phyloP scores from a whole-genome alignment of 2,797 vertebrate genomes.

The Mallotus villosus region DNA sequence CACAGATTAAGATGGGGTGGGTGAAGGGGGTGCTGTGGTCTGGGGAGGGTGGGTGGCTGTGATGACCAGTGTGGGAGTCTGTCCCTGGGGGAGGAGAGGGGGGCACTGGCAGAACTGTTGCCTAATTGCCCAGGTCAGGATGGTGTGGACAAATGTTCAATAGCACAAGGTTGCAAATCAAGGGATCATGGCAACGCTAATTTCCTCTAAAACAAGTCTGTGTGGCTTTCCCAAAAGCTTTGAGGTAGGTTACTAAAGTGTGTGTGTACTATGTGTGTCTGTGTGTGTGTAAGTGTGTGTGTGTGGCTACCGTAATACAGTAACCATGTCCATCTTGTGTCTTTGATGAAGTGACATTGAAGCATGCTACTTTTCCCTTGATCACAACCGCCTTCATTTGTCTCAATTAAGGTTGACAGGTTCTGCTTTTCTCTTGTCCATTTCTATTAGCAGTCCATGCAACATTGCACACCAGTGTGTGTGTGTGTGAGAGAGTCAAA shows the following conservation, averaged over 20 bases:
- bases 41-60: conserved; percentile 31
- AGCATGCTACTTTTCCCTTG: conserved; percentile 61
- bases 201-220: not conserved
- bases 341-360: conserved; percentile 63
- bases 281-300: not conserved
- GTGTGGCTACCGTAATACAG: not conserved
- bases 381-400: conserved; percentile 70
- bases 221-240: not conserved
- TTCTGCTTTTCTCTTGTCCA: conserved; percentile 70
- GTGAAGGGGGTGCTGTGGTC: not conserved
- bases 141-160: not conserved
- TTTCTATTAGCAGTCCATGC: conserved; percentile 57
- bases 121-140: not conserved
- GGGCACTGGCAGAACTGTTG: too few relatives aligned
- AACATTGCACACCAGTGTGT: conserved; percentile 22
- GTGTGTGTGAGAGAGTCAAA: not conserved
- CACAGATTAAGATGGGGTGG: conserved; percentile 41
- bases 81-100: not conserved
- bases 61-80: conserved; percentile 28
- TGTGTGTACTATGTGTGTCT: not conserved
- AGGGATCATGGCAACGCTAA: not conserved
- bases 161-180: not conserved
- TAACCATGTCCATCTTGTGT: conserved; percentile 8
- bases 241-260: not conserved
- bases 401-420: conserved; percentile 75